phyloP scores from a whole-genome alignment of 2,888 invertebrate genomes.

The Geotrupes spiniger region DNA sequence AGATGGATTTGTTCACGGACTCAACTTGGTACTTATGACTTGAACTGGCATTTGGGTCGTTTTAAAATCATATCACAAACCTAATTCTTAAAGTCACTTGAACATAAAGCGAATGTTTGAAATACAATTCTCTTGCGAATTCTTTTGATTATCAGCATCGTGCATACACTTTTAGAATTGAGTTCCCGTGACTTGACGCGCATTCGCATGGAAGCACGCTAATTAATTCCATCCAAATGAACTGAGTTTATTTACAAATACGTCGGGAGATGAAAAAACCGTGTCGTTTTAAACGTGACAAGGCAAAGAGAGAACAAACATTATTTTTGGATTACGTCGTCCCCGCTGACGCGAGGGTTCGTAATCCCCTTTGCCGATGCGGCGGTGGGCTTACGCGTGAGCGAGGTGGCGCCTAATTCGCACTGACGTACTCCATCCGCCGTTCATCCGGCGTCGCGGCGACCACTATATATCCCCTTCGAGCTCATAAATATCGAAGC shows the following conservation, averaged over 20 bases:
- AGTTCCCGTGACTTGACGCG: too few relatives aligned
- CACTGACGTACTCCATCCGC: conserved; percentile 55
- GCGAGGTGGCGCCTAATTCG: conserved; percentile 58
- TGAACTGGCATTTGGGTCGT: too few relatives aligned
- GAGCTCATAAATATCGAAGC: not conserved
- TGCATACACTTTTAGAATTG: too few relatives aligned
- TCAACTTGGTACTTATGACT: too few relatives aligned
- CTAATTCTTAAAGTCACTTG: too few relatives aligned
- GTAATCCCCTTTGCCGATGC: conserved; percentile 36
- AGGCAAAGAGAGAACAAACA: conserved; percentile 13
- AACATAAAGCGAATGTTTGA: too few relatives aligned
- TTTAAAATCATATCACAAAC: too few relatives aligned
- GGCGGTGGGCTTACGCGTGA: conserved; percentile 44
- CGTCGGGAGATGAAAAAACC: not conserved
- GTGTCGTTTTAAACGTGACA: not conserved
- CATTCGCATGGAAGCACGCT: not conserved
- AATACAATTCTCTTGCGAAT: too few relatives aligned
- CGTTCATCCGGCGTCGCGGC: conserved; percentile 39
- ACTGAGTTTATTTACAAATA: not conserved
- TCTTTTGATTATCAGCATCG: too few relatives aligned
- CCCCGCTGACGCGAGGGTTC: conserved; percentile 27
- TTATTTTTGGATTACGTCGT: conserved; percentile 27
- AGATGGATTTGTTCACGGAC: too few relatives aligned
- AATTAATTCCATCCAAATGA: not conserved
- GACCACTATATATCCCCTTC: conserved; percentile 15